A percentile compares a stretch with the other conserved stretches of the same genome.
phyloP scores from a whole-genome alignment of 2,888 invertebrate genomes.

The Leptinotarsa haldemani region DNA sequence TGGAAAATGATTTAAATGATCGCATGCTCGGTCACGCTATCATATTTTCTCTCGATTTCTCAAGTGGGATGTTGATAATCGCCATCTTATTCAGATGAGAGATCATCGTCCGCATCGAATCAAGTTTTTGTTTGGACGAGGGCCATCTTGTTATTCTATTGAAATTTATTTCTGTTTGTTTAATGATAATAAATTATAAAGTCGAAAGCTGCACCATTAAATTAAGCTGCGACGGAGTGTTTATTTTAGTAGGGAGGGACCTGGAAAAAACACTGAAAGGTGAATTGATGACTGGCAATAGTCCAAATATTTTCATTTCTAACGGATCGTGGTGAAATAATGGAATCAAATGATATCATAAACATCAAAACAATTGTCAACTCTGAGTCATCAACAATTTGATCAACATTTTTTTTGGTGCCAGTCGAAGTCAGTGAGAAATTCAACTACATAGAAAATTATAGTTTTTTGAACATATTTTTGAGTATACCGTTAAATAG shows the following conservation, averaged over 20 bases:
- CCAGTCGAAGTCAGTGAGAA: no score
- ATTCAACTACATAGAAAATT: no score
- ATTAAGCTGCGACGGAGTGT: slow-evolving; percentile 18
- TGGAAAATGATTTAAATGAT: slow-evolving; percentile 31
- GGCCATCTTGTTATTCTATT: slow-evolving; percentile 25
- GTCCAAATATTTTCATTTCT: slow-evolving; percentile 26
- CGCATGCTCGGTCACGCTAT: slow-evolving; percentile 45
- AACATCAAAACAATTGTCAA: background rate
- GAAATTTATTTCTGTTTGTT: slow-evolving; percentile 26
- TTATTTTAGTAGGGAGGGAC: slow-evolving; percentile 12
- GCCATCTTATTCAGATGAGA: slow-evolving; percentile 37
- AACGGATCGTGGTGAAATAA: background rate
- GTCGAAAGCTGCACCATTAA: slow-evolving; percentile 23
- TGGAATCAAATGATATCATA: background rate
- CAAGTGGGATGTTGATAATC: slow-evolving; percentile 45
- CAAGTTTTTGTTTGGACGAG: slow-evolving; percentile 16
- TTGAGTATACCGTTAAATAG: no score
- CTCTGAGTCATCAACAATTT: background rate
- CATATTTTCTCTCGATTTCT: slow-evolving; percentile 45
- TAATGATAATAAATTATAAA: slow-evolving; percentile 28
- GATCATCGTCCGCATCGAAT: slow-evolving; percentile 14
- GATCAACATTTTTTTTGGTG: no score
- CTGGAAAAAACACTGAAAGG: slow-evolving; percentile 1
- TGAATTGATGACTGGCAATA: slow-evolving; percentile 10
- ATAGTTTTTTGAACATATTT: no score